Base-by-base conservation (phyloP, 1,140 invertebrate genomes). In the Leptinotarsa undecemlineata region DNA sequence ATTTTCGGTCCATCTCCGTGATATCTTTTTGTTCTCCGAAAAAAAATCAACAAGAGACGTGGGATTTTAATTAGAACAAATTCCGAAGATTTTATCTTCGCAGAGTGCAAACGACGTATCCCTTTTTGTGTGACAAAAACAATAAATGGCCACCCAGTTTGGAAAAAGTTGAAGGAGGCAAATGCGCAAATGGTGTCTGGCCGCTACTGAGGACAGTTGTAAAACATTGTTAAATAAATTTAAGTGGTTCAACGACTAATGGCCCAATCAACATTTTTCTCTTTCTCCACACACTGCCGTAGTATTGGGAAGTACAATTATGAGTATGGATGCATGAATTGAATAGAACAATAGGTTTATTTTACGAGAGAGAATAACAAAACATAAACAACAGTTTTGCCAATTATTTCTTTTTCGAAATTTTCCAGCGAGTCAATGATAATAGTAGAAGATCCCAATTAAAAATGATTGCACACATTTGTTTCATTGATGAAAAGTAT, bases 81-180 rank as follows among this genome's bases (percentile, higher is more conserved):
- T 71, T 60, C 69, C 48, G 21, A 23, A n/a, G 69, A 60, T 71
- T 23, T 61, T 71, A 61, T 71, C 33, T 47, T 68, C 57, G 20
- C 63, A 74, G 62, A 68, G 67, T 67, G 73, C 51, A 69, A 70
- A 68, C 66, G 68, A 73, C 63, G 64, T 64, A 63, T 73, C 72
- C 67, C 51, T 68, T 74, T 68, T 74, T 67, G 73, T 70, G 73
- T 68, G 68, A 74, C 68, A 68, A 74, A 74, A 74, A 74, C 73
- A 63, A 74, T 74, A 68, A 74, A 74, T 74, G 57, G 73, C 73
- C 73, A 74, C 68, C 73, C 66, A 74, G 73, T 74, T 69, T 70
- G 73, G 73, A 68, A 69, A 68, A 60, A 48, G 68, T 57, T n/a
- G 67, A 14, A 33, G 19, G 14, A 62, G 60, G n/a, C 13, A 23